Base-by-base conservation (phyloP, 2,888 invertebrate genomes). In the Drosophila prolongata region DNA sequence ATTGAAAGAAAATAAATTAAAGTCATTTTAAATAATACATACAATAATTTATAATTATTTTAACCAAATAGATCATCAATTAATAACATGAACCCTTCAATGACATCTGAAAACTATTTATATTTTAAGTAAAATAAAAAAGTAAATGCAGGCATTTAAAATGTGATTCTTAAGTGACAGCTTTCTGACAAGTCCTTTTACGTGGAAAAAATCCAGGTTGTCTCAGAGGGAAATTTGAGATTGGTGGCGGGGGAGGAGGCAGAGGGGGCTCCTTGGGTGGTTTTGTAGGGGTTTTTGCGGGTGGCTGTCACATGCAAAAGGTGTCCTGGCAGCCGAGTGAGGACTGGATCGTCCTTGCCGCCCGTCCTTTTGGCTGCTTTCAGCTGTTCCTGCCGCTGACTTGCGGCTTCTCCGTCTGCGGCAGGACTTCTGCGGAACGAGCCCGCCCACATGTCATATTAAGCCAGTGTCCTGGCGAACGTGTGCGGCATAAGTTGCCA, bases 401-500 rank as follows among this genome's bases (percentile, higher is more conserved):
- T 83, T 77, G 81, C 73, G 46, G 83, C 74, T 78, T 19, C 68
- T 52, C 38, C 60, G 55, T 67, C 56, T 72, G 75, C 43, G 73
- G 67, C 72, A 50, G 60, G 58, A 59, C 55, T 55, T 62, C 57
- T 61, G 62, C 27, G 54, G 80, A 65, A 70, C 64, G 61, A 74
- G 67, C 5, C 30, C 67, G 19, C 59, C 46, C 50, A 58, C 47
- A 47, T 38, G 69, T 81, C 80, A 77, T 84, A 82, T 85, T 80
- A 79, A 87, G 87, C 85, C 80, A 85, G 74, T 85, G 87, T 73
- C 54, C 49, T 35, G 24, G 76, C 72, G 76, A 70, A 83, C 86
- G 87, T 87, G 87, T 85, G 78, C 65, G 80, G 86, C 87, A 85
- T 87, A 85, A 87, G 83, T 83, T 85, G 76, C 78, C 76, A 72